phyloP scores from a whole-genome alignment of 2,888 invertebrate genomes.

The Perdita meconis region DNA sequence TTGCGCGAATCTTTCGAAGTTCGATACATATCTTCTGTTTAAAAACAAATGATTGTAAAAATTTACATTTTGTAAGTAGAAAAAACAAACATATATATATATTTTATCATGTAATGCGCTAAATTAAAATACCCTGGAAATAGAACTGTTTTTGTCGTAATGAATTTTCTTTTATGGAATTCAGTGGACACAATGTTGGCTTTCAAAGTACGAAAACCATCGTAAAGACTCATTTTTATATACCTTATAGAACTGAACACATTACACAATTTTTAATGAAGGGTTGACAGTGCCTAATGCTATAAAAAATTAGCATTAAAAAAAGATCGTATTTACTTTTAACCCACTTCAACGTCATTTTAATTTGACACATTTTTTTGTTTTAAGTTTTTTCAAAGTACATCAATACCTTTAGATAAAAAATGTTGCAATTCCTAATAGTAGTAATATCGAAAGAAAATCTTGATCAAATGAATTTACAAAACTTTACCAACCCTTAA shows the following conservation, averaged over 20 bases:
- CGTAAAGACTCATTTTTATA: constrained; percentile 34
- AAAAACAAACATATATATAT: constrained; percentile 59
- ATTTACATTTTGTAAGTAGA: constrained; percentile 64
- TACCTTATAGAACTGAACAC: constrained; percentile 46
- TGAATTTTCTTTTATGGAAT: constrained; percentile 68
- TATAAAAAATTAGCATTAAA: constrained; percentile 61
- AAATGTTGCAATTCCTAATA: constrained; percentile 1
- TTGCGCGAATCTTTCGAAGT: constrained; percentile 29
- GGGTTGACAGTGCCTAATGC: constrained; percentile 78
- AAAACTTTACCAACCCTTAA: background rate
- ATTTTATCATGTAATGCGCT: constrained; percentile 79
- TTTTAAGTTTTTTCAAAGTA: background rate
- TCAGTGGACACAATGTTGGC: constrained; percentile 31
- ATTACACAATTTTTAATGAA: constrained; percentile 67
- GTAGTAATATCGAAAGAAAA: background rate
- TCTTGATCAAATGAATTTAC: background rate
- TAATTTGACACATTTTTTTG: constrained; percentile 7
- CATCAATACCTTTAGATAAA: background rate
- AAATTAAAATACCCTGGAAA: constrained; percentile 77
- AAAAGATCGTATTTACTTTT: constrained; percentile 64
- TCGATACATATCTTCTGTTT: constrained; percentile 63
- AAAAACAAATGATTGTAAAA: constrained; percentile 53
- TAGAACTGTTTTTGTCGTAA: constrained; percentile 72
- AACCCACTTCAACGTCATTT: constrained; percentile 52
- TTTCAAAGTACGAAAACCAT: constrained; percentile 32